Conservation (phyloP, 2,113 vertebrate species). For the Salminus brasiliensis region DNA sequence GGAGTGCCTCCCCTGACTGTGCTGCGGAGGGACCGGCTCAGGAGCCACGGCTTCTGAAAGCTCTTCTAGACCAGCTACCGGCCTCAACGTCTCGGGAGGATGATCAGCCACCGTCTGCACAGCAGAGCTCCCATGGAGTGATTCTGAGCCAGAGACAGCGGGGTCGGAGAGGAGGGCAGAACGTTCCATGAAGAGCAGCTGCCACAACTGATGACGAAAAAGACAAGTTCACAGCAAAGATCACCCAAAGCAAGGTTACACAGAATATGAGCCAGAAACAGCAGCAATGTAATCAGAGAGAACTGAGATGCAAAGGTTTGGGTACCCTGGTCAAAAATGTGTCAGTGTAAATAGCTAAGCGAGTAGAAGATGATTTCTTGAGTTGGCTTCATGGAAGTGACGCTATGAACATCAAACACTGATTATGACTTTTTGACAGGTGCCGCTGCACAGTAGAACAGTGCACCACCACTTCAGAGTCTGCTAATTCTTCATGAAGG, state of each 20-base stretch:
- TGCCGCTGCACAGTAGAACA: too few species aligned
- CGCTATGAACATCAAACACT: too few species aligned
- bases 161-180: conserved; percentile 76
- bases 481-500: too few species aligned
- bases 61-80: background rate
- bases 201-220: conserved; percentile 82
- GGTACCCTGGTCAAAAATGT: too few species aligned
- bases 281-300: too few species aligned
- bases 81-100: background rate
- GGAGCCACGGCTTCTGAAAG: conserved; percentile 61
- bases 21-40: conserved; percentile 72
- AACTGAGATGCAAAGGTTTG: too few species aligned
- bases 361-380: too few species aligned
- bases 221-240: conserved; percentile 41
- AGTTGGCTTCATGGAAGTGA: too few species aligned
- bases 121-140: background rate
- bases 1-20: conserved; percentile 73
- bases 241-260: background rate
- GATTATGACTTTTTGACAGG: too few species aligned
- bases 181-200: conserved; percentile 79
- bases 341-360: too few species aligned
- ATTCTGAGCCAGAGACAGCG: conserved; percentile 65
- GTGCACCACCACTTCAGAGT: too few species aligned
- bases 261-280: background rate
- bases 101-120: conserved; percentile 13